Evolutionary conservation across 2,113 vertebrate genomes (phyloP), one percentile per base, ranked within the genome.

Genomic region (Micronisus gabar): DNA sequence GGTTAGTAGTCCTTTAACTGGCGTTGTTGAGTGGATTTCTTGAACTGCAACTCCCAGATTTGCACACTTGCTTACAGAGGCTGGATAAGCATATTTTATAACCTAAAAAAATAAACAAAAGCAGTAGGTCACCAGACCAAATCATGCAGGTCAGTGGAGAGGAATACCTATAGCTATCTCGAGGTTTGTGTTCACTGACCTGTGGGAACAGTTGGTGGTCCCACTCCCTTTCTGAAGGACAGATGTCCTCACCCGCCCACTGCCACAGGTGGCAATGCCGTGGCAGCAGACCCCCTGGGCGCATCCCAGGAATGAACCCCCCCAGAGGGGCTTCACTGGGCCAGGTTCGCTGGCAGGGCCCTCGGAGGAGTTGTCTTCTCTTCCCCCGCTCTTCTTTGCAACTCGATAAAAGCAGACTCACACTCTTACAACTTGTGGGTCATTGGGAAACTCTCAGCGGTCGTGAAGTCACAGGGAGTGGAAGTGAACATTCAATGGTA

Each of bases 141-240:
- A 97, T 96, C 91, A 97, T 87, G 71, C 96, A 97, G 97, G 96
- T 97, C 97, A 97, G 71, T 21, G 95, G 96, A 97, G 94, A 94
- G 93, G 91, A 97, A 96, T 96, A 96, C 81, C 84, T 97, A 95
- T 27, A 83, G 94, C 81, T 73, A 6, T 71, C 4, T 18, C 5
- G 11, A 80, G 68, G 55, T 82, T 91, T 95, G 91, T 93, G 87
- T 58, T 97, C 94, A 3, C 71, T 97, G 97, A 97, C 94, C 97
- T 96, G 91, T 92, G 43, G 96, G 91, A 94, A 55, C 90, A 71
- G 89, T 92, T 93, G 96, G 94, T 96, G 96, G 97, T 97, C 97
- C 40, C 74, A 21, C 15, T 73, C 13, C 21, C 11, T 81, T 96
- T 86, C 84, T 76, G 87, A 95, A 83, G 63, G 92, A 94, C 94